A percentile compares a stretch with the other conserved stretches of the same genome.
Evolutionary conservation across 2,113 vertebrate species (phyloP).

Genomic region (Ammospiza caudacuta): DNA sequence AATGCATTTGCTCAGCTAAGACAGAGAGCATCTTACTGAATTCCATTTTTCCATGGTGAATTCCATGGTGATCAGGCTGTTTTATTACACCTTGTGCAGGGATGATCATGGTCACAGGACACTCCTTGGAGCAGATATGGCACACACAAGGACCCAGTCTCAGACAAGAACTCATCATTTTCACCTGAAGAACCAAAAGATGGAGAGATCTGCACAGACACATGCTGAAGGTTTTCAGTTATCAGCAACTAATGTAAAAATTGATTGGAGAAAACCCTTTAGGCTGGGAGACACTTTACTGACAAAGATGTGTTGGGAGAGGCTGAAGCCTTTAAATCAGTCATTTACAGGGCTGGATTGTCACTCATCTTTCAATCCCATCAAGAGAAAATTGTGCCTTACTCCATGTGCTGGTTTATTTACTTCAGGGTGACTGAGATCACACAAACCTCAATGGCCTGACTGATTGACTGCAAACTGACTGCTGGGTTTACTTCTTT

Average conservation of each 20-base stretch:
- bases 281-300: background rate
- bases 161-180: background rate
- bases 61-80: background rate
- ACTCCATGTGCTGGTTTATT: background rate
- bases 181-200: background rate
- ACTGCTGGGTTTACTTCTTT: background rate
- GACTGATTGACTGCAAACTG: background rate
- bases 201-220: background rate
- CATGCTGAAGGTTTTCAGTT: background rate
- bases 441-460: background rate
- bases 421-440: background rate
- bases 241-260: background rate
- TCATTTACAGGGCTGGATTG: background rate
- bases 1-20: background rate
- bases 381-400: background rate
- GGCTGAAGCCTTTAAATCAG: background rate
- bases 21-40: accelerated
- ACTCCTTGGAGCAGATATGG: background rate
- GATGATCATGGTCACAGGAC: background rate
- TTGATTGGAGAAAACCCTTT: background rate
- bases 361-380: background rate
- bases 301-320: background rate
- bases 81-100: background rate
- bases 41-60: background rate
- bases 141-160: background rate